Evolutionary conservation across 2,113 vertebrate species (phyloP), one percentile per base, ranked within the genome.

Genomic region (Hippolais icterina): DNA sequence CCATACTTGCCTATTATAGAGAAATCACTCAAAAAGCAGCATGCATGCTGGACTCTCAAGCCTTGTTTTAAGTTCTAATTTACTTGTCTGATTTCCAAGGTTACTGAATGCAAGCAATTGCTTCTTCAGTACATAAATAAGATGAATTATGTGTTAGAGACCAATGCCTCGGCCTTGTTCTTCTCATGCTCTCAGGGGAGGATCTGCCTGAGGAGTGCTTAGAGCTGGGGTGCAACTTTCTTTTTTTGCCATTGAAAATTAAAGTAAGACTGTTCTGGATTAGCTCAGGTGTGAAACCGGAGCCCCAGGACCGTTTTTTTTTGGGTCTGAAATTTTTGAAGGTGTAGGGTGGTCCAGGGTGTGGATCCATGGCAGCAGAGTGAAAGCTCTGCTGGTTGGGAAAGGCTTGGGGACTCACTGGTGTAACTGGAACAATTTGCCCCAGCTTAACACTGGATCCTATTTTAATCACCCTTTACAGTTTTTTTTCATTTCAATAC

Each of bases 1-100:
- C 52, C 59, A 66, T 91, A 82, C 57, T 83, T 91, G 70, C 64
- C 42, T 75, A 9, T 90, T 95, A 75, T 0, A 75, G 76, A 88
- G 60, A 89, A 91, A 93, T 89, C 64, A 86, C 64, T 93, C 61
- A 65, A 83, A 84, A 77, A 60, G 6, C 15, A 28, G 74, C 66
- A 9, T 50, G 42, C 17, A 4, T 64, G 60, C 37, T 82, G 88
- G 60, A 66, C 64, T 95, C 41, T 61, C 19, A 63, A 49, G 85
- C 79, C 90, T 91, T 80, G 60, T 74, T 87, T 93, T 83, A 66
- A 70, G 82, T 95, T 96, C 80, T 95, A 93, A 91, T 92, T 93
- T 88, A 66, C 75, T 92, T 61, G n/a, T 88, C 68, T 90, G 82
- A 93, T 56, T 91, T 96, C 54, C 82, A 91, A 21, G 63, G 90